A percentile compares a stretch with the other conserved stretches of the same genome.
Conservation (phyloP, 2,113 vertebrate species). For the Bos indicus region DNA sequence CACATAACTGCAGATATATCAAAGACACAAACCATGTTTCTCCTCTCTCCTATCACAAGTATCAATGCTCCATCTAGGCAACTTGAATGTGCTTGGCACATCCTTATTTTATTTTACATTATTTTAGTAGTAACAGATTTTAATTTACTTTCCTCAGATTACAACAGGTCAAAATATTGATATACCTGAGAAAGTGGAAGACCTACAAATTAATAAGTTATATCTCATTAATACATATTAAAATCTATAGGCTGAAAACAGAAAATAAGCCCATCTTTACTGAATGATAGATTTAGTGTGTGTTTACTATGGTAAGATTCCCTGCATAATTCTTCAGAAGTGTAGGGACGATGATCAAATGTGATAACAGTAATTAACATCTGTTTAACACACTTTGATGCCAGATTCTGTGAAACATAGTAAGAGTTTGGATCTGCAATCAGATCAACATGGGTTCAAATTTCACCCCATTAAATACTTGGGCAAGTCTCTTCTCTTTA, state of each 20-base stretch:
- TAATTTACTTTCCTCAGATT: neutral
- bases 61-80: neutral
- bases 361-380: neutral
- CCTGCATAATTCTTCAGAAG: neutral
- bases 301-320: neutral
- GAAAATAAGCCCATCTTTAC: neutral
- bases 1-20: neutral
- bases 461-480: neutral
- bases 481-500: neutral
- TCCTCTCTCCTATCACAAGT: neutral
- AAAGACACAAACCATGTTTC: neutral
- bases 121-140: neutral
- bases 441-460: neutral
- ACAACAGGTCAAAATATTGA: neutral
- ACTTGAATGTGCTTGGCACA: neutral
- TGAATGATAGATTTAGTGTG: neutral
- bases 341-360: neutral
- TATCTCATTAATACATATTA: neutral
- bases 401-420: neutral
- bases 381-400: neutral
- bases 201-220: neutral
- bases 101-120: neutral
- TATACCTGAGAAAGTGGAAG: neutral
- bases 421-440: neutral
- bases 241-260: neutral